Conservation (phyloP, 2,888 invertebrate species). For the Caenorhabditis imperialis region DNA sequence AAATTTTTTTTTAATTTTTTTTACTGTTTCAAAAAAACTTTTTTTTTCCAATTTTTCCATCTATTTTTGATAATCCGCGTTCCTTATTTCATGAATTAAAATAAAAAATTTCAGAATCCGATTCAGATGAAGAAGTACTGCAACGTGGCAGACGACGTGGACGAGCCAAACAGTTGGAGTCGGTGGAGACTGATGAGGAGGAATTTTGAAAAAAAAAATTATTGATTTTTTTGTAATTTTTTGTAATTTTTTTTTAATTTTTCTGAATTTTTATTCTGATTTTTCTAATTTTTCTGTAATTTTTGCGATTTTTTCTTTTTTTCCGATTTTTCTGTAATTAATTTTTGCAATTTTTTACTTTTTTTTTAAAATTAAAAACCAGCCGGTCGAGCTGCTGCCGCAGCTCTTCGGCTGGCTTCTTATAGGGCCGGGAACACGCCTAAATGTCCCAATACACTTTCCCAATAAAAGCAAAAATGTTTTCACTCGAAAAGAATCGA, state of each 20-base stretch:
- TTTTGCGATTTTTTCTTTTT: neutral
- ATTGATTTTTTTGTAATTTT: neutral
- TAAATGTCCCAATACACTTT: too few species aligned
- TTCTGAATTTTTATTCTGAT: neutral
- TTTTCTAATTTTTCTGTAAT: neutral
- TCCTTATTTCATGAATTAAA: too few species aligned
- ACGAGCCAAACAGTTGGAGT: slow-evolving; percentile 1
- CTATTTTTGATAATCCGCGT: too few species aligned
- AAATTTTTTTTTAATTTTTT: neutral
- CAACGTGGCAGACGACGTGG: slow-evolving; percentile 36
- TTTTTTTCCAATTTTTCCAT: neutral
- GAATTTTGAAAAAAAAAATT: slow-evolving; percentile 1
- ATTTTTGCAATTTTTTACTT: neutral
- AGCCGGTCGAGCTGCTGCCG: too few species aligned
- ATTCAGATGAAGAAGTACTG: slow-evolving; percentile 33
- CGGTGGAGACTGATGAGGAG: slow-evolving; percentile 30
- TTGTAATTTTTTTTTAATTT: neutral
- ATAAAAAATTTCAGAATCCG: slow-evolving; percentile 25
- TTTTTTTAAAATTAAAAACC: slow-evolving; percentile 1
- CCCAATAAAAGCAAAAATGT: too few species aligned
- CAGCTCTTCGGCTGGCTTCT: too few species aligned
- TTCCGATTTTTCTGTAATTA: neutral
- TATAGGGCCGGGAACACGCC: too few species aligned
- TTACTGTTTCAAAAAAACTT: neutral
- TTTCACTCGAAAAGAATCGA: too few species aligned